These are phyloP conservation scores for Saccostrea glomerata DNA, from an alignment of 1,140 invertebrate species.

Conservation along the genomic window DNA sequence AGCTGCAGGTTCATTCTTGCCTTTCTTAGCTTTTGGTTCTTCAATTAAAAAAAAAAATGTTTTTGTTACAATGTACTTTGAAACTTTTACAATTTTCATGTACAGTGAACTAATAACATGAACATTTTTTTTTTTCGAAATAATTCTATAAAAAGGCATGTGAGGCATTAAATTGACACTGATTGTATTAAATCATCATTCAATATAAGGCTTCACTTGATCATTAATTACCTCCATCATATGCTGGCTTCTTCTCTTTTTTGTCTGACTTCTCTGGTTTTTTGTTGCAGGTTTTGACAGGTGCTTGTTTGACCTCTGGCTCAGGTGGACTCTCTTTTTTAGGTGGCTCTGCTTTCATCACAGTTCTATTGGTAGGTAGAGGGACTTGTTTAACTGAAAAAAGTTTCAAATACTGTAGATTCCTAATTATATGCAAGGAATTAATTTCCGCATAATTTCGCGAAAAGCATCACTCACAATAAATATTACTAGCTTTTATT, in stretches of 20 bases:
- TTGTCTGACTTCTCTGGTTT: conserved; percentile 51
- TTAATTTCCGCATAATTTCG: no score
- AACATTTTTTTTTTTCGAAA: not conserved
- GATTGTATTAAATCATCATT: no score
- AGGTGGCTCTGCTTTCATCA: conserved; percentile 47
- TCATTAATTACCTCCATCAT: conserved; percentile 13
- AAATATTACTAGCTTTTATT: no score
- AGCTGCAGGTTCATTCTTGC: conserved; percentile 54
- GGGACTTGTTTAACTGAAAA: conserved; percentile 83
- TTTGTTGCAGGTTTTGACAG: conserved; percentile 26
- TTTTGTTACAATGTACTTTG: not conserved
- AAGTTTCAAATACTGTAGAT: conserved; percentile 11
- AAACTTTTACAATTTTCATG: not conserved
- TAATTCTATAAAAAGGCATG: no score
- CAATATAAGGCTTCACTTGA: not conserved
- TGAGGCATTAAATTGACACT: no score
- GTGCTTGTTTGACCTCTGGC: conserved; percentile 43
- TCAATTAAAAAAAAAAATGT: not conserved
- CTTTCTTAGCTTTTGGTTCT: conserved; percentile 58
- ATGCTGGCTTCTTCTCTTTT: conserved; percentile 49
- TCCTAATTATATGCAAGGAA: no score
- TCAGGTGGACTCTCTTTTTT: conserved; percentile 34
- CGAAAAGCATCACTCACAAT: no score
- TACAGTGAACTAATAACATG: not conserved
- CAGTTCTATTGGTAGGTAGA: conserved; percentile 58